Evolutionary conservation across 1,140 invertebrate genomes (phyloP).

Genomic region (Pseudomyrmex flavicornis): DNA sequence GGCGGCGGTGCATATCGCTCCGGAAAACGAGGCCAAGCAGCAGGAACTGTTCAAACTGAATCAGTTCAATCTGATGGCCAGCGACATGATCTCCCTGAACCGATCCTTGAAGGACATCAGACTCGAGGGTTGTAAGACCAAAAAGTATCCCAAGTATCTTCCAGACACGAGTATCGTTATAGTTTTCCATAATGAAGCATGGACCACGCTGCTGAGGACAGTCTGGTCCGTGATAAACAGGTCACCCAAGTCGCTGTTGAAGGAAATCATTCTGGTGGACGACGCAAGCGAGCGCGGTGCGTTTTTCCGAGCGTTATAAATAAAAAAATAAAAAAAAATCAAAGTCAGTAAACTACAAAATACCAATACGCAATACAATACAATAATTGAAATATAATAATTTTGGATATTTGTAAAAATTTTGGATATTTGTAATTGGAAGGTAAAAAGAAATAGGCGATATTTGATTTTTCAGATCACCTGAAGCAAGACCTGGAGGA

Average conservation of each 20-base stretch:
- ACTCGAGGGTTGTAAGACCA: constrained; percentile 93
- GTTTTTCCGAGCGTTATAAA: neutral
- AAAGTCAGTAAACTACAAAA: no score
- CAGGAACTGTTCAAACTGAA: constrained; percentile 98
- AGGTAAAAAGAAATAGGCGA: neutral
- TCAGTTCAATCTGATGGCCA: constrained; percentile 99
- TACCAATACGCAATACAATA: no score
- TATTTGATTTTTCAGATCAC: constrained; percentile 88
- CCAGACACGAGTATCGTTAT: constrained; percentile 97
- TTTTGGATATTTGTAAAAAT: neutral
- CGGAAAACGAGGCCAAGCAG: constrained; percentile 93
- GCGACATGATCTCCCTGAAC: constrained; percentile 98
- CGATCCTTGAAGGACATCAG: constrained; percentile 97
- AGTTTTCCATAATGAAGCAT: constrained; percentile 99
- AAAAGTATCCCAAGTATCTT: constrained; percentile 91
- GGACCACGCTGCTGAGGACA: constrained; percentile 97
- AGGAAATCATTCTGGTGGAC: constrained; percentile 98
- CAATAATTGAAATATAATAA: no score
- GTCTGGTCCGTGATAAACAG: constrained; percentile 99
- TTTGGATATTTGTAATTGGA: neutral
- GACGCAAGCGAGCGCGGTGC: constrained; percentile 97
- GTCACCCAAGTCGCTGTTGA: constrained; percentile 93
- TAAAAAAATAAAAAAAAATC: no score
- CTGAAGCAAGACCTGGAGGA: constrained; percentile 95
- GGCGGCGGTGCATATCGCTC: constrained; percentile 93